phyloP scores from a whole-genome alignment of 2,113 vertebrate species.

The Microcebus tavaratra region DNA sequence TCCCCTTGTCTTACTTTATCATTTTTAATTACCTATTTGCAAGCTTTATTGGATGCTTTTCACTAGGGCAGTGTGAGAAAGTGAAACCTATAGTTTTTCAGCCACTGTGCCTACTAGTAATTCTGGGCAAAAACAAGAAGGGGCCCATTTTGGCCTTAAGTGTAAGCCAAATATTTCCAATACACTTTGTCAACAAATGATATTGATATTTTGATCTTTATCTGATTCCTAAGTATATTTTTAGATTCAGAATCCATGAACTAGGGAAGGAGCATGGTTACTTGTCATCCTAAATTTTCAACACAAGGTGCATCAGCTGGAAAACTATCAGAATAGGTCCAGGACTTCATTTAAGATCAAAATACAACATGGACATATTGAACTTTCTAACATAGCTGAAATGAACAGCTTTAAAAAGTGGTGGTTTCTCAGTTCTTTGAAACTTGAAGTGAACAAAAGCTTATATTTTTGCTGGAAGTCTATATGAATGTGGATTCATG shows the following conservation, averaged over 20 bases:
- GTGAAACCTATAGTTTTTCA: neutral
- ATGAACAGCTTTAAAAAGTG: neutral
- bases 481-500: neutral
- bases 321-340: neutral
- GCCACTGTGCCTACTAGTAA: neutral
- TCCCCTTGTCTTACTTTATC: neutral
- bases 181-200: neutral
- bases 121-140: slow-evolving; percentile 31
- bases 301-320: neutral
- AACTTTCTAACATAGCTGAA: neutral
- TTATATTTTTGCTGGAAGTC: neutral
- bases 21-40: neutral
- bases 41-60: neutral
- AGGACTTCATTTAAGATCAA: neutral
- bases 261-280: neutral
- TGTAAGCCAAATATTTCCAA: slow-evolving; percentile 25
- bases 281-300: neutral
- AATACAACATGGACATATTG: neutral
- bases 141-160: neutral
- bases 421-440: neutral
- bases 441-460: neutral
- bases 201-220: neutral
- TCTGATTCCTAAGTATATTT: neutral
- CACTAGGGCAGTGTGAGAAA: neutral
- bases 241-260: neutral